Evolutionary conservation across 2,113 vertebrate species (phyloP).

Genomic region (Hepsetus odoe): DNA sequence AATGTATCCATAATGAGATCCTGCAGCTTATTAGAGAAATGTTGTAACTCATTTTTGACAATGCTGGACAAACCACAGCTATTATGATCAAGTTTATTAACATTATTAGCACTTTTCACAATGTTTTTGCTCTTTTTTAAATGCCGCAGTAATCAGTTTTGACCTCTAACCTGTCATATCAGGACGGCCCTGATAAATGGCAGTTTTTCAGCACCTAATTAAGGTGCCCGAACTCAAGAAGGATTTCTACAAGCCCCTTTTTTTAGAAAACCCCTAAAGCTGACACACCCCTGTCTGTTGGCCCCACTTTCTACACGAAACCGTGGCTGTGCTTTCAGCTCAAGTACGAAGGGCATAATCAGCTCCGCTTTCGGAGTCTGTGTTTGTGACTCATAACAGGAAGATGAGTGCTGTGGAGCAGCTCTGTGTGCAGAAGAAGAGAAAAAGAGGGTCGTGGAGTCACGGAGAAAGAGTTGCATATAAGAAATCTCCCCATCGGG

Average conservation of each 20-base stretch:
- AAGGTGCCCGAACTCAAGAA: not conserved
- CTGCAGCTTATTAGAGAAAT: no score
- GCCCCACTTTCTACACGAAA: slow-evolving; percentile 46
- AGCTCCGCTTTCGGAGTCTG: slow-evolving; percentile 66
- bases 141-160: no score
- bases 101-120: no score
- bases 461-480: slow-evolving; percentile 19
- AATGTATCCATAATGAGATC: no score
- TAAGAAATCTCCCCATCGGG: slow-evolving; percentile 19
- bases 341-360: slow-evolving; percentile 68
- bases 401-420: slow-evolving; percentile 57
- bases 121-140: no score
- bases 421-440: slow-evolving; percentile 30
- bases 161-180: no score
- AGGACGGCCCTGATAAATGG: no score
- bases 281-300: slow-evolving; percentile 3
- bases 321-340: slow-evolving; percentile 21
- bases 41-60: no score
- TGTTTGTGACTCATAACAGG: slow-evolving; percentile 65
- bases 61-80: no score
- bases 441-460: slow-evolving; percentile 28
- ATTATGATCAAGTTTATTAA: no score
- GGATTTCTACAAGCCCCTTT: slow-evolving; percentile 1
- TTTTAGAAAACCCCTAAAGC: not conserved
- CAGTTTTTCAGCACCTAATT: no score